Evolutionary conservation across 2,888 invertebrate genomes (phyloP).

Genomic region (Volucella zonaria): DNA sequence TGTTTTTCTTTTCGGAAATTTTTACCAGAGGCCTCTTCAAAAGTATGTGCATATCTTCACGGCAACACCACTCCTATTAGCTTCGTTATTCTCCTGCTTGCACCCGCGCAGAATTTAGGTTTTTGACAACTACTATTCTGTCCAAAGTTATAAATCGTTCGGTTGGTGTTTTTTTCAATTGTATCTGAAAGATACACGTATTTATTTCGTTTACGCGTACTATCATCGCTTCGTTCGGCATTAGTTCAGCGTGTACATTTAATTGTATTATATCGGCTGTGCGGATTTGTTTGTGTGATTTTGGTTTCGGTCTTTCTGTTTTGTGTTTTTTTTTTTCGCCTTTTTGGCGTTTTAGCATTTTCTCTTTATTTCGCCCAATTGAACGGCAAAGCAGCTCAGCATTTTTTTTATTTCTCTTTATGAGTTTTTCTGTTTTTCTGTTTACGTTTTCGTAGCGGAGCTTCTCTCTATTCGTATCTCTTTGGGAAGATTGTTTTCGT

Average conservation of each 20-base stretch:
- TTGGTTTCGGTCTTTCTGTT: background rate
- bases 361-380: slow-evolving; percentile 50
- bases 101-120: slow-evolving; percentile 12
- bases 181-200: slow-evolving; percentile 68
- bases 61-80: slow-evolving; percentile 55
- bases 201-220: slow-evolving; percentile 71
- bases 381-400: too few relatives aligned
- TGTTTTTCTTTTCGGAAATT: too few relatives aligned
- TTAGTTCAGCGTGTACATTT: slow-evolving; percentile 50
- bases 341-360: slow-evolving; percentile 34
- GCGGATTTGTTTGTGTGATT: slow-evolving; percentile 39
- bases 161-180: slow-evolving; percentile 57
- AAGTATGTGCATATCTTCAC: background rate
- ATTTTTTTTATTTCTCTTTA: slow-evolving; percentile 46
- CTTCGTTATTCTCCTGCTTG: slow-evolving; percentile 6
- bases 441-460: background rate
- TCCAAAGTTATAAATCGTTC: slow-evolving; percentile 52
- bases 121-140: slow-evolving; percentile 48
- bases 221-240: slow-evolving; percentile 60
- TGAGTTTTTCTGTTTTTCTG: slow-evolving; percentile 3
- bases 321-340: background rate
- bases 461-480: too few relatives aligned
- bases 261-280: slow-evolving; percentile 58
- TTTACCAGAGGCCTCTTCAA: too few relatives aligned
- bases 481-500: slow-evolving; percentile 3